Percentiles rank a stretch among this genome's conserved stretches.
Evolutionary conservation across 2,888 invertebrate genomes (phyloP).

Genomic region (Nephrotoma flavescens): DNA sequence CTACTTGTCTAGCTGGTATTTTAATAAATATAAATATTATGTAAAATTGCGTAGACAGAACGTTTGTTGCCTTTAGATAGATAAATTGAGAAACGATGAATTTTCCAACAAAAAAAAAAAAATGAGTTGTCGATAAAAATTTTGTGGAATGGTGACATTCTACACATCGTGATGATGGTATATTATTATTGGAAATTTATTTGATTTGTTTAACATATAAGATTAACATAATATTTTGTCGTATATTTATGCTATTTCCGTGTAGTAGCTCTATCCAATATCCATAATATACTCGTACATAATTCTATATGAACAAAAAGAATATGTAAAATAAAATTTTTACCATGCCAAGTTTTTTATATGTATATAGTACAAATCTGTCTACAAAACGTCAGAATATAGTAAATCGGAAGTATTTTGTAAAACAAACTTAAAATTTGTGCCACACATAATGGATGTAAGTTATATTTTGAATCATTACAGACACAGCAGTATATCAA

Average conservation of each 20-base stretch:
- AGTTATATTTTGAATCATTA: neutral
- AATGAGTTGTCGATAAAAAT: neutral
- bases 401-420: neutral
- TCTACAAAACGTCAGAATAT: neutral
- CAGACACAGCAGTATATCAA: neutral
- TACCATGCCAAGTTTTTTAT: neutral
- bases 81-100: neutral
- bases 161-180: neutral
- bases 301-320: neutral
- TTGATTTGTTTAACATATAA: neutral
- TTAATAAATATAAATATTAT: neutral
- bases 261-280: neutral
- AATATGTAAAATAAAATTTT: neutral
- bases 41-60: neutral
- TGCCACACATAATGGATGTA: neutral
- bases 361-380: neutral
- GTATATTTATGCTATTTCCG: neutral
- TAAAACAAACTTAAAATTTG: neutral
- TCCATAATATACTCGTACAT: neutral
- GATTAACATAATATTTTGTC: neutral
- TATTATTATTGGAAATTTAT: neutral
- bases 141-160: neutral
- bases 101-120: neutral
- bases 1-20: neutral
- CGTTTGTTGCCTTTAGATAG: neutral